Percentiles rank a stretch among this genome's conserved stretches.
phyloP scores from a whole-genome alignment of 1,140 invertebrate genomes.

The Pseudomyrmex dendroicus region DNA sequence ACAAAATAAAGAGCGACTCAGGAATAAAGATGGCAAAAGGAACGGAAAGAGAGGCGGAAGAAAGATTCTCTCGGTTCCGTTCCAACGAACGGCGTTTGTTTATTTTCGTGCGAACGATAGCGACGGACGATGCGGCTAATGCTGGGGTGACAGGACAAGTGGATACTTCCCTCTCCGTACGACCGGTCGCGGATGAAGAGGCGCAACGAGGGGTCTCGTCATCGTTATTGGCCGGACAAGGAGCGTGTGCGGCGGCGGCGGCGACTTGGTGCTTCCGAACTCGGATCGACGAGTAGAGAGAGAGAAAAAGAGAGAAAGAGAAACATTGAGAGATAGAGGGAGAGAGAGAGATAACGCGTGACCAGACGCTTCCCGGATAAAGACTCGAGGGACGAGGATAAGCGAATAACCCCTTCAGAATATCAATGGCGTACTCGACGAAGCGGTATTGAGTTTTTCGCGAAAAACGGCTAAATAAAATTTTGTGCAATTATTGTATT shows the following conservation, averaged over 20 bases:
- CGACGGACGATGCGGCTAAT: conserved; percentile 64
- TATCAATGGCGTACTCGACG: conserved; percentile 57
- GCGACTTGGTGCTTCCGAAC: conserved; percentile 60
- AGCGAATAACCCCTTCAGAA: conserved; percentile 50
- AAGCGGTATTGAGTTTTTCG: conserved; percentile 49
- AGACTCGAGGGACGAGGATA: conserved; percentile 56
- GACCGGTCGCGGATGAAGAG: conserved; percentile 72
- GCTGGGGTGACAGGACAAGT: conserved; percentile 76
- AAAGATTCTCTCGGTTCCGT: conserved; percentile 16
- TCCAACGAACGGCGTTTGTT: conserved; percentile 65
- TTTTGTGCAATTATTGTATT: too few species aligned
- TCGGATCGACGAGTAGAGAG: conserved; percentile 21
- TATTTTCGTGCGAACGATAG: conserved; percentile 74
- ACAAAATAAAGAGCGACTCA: too few species aligned
- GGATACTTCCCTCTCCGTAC: conserved; percentile 77
- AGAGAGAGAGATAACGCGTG: conserved; percentile 18
- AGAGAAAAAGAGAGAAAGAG: not conserved
- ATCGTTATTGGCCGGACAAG: conserved; percentile 73
- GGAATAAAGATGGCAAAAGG: not conserved
- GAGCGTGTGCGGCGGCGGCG: conserved; percentile 49
- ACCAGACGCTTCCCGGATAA: conserved; percentile 57
- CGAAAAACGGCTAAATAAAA: conserved; percentile 41
- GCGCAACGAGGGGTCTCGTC: conserved; percentile 73
- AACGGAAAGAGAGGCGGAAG: not conserved
- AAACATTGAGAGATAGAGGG: not conserved